Base-by-base conservation (phyloP, 2,113 vertebrate genomes). In the Pavo muticus region DNA sequence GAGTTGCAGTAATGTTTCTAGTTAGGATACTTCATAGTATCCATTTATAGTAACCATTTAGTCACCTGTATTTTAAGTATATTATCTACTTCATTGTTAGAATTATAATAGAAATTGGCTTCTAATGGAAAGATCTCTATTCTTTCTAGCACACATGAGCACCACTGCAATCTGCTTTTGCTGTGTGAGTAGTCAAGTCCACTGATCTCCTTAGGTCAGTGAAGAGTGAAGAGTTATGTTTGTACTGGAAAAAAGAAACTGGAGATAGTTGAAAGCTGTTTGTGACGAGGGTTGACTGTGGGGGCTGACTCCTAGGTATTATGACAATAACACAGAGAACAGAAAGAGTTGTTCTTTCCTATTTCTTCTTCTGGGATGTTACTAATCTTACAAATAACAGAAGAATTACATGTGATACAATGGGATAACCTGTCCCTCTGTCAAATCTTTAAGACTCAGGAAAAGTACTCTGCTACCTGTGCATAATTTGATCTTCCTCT, bases 21-120 rank as follows among this genome's bases (percentile, higher is more conserved):
- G 81, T 80, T 95, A 78, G 52, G 37, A 54, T 79, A 70, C n/a
- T 94, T 88, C 54, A 45, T 68, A 80, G 79, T 78, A 97, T 95
- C 84, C 25, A 71, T 93, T 97, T 94, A 5, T 68, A 80, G 79
- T 78, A 97, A 96, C 84, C 25, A 71, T 93, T 97, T 94, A 5
- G 48, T 87, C 42, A 79, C 50, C 72, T 73, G 25, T 64, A 39
- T 90, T 83, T 93, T 69, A 48, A 42, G 17, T 78, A 9, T 80
- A 32, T 76, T 42, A 45, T n/a, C n/a, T 88, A 4, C 25, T 87
- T 67, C 10, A 21, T 64, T 81, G 17, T 23, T 90, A 87, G 25
- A 87, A 48, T 72, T 79, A 4, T 47, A 40, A 13, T 40, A 69
- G 44, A 92, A 94, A 47, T 30, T 72, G 24, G 47, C n/a, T 27